A percentile compares a stretch with the other conserved stretches of the same genome.
Evolutionary conservation across 2,888 invertebrate genomes (phyloP).

Genomic region (Drosophila silvestris): DNA sequence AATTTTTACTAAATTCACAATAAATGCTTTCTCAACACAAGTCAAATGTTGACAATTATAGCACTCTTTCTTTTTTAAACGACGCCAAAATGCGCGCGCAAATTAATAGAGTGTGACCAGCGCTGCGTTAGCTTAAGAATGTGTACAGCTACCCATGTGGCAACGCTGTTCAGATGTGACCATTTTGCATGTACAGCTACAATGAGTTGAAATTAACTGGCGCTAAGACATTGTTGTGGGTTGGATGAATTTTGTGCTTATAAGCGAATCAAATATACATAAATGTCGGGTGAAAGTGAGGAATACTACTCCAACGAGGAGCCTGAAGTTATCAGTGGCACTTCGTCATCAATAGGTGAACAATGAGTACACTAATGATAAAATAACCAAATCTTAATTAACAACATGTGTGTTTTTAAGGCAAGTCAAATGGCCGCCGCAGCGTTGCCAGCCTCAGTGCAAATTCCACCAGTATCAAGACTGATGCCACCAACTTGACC

Average conservation of each 20-base stretch:
- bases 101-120: slow-evolving; percentile 8
- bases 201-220: slow-evolving; percentile 48
- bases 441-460: not conserved
- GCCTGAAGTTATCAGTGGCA: slow-evolving; percentile 21
- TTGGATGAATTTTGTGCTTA: not conserved
- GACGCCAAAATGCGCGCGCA: not conserved
- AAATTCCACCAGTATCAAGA: not conserved
- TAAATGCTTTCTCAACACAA: slow-evolving; percentile 23
- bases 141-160: not conserved
- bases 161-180: slow-evolving; percentile 12
- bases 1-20: slow-evolving; percentile 18
- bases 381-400: not conserved
- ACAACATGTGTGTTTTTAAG: slow-evolving; percentile 22
- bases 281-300: slow-evolving; percentile 54
- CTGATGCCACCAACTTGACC: slow-evolving; percentile 37
- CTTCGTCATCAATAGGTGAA: slow-evolving; percentile 49
- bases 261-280: not conserved
- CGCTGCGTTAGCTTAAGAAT: not conserved
- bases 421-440: slow-evolving; percentile 32
- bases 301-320: slow-evolving; percentile 42
- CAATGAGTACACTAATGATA: not conserved
- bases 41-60: not conserved
- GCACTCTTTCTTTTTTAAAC: not conserved
- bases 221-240: slow-evolving; percentile 25
- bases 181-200: slow-evolving; percentile 22